Evolutionary conservation across 2,888 invertebrate species (phyloP).

Genomic region (Lottia gigantea): DNA sequence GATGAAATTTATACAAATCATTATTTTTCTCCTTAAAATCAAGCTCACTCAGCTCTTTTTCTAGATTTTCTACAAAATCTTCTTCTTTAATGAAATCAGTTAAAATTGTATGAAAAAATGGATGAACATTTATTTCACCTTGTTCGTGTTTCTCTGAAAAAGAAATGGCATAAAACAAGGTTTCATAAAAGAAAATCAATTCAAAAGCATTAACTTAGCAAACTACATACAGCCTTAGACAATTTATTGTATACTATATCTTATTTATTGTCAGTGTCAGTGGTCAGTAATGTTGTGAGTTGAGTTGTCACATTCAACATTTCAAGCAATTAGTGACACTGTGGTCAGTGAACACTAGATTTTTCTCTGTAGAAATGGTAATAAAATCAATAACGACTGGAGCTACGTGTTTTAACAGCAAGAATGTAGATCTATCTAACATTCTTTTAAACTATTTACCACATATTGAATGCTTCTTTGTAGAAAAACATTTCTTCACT

Average conservation of each 20-base stretch:
- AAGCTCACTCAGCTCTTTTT: conserved; percentile 60
- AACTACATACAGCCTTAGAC: no score
- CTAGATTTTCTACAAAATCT: conserved; percentile 57
- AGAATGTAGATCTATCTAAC: background rate
- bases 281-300: no score
- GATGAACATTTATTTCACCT: conserved; percentile 36
- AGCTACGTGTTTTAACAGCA: no score
- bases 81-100: conserved; percentile 52
- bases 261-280: no score
- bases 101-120: conserved; percentile 61
- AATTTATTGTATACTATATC: no score
- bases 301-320: no score
- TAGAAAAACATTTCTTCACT: background rate
- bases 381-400: no score
- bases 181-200: no score
- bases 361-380: no score
- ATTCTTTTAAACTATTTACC: conserved; percentile 1
- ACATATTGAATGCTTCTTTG: background rate
- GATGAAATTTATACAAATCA: conserved; percentile 89
- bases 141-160: conserved; percentile 27
- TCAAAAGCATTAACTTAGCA: no score
- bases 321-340: no score
- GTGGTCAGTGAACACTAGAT: no score
- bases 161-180: background rate
- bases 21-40: conserved; percentile 81